Evolutionary conservation across 2,888 invertebrate genomes (phyloP).

Genomic region (Lottia scabra): DNA sequence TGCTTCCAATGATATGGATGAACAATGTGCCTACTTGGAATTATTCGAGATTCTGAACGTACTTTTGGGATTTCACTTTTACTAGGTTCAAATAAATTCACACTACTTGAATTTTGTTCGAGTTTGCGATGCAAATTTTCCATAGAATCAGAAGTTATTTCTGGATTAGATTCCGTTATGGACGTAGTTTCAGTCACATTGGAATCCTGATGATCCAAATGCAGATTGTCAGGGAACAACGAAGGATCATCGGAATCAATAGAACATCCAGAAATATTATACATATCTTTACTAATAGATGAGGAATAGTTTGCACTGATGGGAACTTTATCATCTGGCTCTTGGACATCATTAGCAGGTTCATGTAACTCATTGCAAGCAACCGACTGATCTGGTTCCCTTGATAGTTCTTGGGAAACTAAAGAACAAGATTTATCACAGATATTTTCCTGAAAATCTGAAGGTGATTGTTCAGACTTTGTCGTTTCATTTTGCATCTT

Average conservation of each 20-base stretch:
- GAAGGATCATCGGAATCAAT: neutral
- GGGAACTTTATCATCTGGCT: neutral
- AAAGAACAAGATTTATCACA: too few relatives aligned
- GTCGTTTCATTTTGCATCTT: too few relatives aligned
- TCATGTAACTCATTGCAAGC: too few relatives aligned
- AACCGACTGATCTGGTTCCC: too few relatives aligned
- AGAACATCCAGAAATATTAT: constrained; percentile 1
- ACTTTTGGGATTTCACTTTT: neutral
- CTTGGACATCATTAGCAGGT: too few relatives aligned
- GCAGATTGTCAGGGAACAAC: neutral
- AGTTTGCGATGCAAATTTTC: neutral
- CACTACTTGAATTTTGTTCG: neutral
- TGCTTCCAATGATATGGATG: neutral
- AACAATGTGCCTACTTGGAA: neutral
- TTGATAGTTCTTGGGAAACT: too few relatives aligned
- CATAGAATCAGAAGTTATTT: neutral
- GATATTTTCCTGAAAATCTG: too few relatives aligned
- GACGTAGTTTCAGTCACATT: neutral
- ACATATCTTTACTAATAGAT: constrained; percentile 1
- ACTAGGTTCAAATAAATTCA: neutral
- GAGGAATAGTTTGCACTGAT: neutral
- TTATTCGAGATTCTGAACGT: neutral
- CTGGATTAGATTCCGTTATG: neutral
- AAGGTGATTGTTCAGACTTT: too few relatives aligned
- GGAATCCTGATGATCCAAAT: neutral